Evolutionary conservation across 2,797 vertebrate species (phyloP).

Genomic region (Mus minutoides): DNA sequence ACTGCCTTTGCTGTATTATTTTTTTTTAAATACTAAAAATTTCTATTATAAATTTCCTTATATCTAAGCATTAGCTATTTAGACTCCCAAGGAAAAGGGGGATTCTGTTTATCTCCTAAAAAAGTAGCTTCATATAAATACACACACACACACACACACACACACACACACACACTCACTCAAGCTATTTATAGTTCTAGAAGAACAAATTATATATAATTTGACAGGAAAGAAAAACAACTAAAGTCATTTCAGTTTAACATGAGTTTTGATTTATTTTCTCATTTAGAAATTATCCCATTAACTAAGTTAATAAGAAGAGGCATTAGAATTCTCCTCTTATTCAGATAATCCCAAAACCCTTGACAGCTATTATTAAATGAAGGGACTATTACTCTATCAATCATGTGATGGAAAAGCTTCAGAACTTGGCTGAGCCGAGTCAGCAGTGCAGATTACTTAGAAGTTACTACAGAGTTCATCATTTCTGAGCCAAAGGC

Average conservation of each 20-base stretch:
- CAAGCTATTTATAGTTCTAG: not conserved
- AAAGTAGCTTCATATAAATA: not conserved
- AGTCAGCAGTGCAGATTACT: not conserved
- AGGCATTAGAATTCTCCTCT: conserved; percentile 29
- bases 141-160: not conserved
- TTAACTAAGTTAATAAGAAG: conserved; percentile 54
- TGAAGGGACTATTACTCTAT: conserved; percentile 8
- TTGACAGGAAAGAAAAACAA: not conserved
- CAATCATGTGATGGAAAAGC: not conserved
- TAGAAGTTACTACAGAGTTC: not conserved
- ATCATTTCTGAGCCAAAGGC: not conserved
- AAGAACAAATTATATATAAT: not conserved
- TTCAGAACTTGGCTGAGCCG: not conserved
- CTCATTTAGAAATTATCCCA: conserved; percentile 51
- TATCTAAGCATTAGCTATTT: conserved; percentile 4
- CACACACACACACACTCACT: not conserved
- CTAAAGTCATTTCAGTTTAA: conserved; percentile 15
- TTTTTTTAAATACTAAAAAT: conserved; percentile 43
- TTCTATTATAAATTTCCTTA: not conserved
- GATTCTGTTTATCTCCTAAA: not conserved
- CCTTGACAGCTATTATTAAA: not conserved
- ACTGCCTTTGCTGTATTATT: not conserved
- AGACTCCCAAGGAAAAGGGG: not conserved
- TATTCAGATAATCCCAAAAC: conserved; percentile 22
- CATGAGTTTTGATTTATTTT: conserved; percentile 61